These are phyloP conservation scores for Cylas formicarius DNA, from an alignment of 1,140 invertebrate genomes.

Conservation along the genomic window DNA sequence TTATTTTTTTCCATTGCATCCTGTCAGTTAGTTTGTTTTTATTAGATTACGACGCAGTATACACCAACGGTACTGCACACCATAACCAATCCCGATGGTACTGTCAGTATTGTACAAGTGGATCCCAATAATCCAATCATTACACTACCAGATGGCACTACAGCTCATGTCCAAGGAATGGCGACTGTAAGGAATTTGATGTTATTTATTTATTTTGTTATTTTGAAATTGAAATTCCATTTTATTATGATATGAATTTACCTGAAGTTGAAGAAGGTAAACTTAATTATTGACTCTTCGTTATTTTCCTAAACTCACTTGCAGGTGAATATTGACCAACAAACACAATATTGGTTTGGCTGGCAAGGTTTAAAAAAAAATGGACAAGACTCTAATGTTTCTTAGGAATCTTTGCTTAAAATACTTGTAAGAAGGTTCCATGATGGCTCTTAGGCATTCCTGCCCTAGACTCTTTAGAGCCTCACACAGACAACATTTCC, in stretches of 20 bases:
- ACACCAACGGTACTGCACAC: conserved; percentile 89
- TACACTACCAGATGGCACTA: conserved; percentile 90
- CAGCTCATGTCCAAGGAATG: conserved; percentile 86
- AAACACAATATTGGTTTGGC: too few relatives aligned
- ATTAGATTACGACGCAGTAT: conserved; percentile 66
- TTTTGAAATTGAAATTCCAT: not conserved
- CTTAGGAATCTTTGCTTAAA: too few relatives aligned
- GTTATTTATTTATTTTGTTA: not conserved
- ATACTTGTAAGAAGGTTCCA: too few relatives aligned
- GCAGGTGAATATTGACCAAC: too few relatives aligned
- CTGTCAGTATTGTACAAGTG: conserved; percentile 92
- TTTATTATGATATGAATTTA: conserved; percentile 6
- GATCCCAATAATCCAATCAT: conserved; percentile 92
- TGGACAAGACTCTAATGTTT: too few relatives aligned
- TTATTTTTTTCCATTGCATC: conserved; percentile 14
- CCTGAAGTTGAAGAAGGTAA: too few relatives aligned
- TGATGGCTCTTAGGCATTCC: too few relatives aligned
- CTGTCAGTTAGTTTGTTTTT: conserved; percentile 21
- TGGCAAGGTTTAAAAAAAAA: too few relatives aligned
- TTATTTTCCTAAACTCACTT: too few relatives aligned
- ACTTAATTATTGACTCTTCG: too few relatives aligned
- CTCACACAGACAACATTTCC: too few relatives aligned
- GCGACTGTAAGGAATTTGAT: conserved; percentile 70
- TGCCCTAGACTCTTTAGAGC: too few relatives aligned
- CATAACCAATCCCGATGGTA: conserved; percentile 93